Percentiles rank a stretch among this genome's conserved stretches.
phyloP scores from a whole-genome alignment of 1,140 invertebrate genomes.

The Parapsyche elsis region DNA sequence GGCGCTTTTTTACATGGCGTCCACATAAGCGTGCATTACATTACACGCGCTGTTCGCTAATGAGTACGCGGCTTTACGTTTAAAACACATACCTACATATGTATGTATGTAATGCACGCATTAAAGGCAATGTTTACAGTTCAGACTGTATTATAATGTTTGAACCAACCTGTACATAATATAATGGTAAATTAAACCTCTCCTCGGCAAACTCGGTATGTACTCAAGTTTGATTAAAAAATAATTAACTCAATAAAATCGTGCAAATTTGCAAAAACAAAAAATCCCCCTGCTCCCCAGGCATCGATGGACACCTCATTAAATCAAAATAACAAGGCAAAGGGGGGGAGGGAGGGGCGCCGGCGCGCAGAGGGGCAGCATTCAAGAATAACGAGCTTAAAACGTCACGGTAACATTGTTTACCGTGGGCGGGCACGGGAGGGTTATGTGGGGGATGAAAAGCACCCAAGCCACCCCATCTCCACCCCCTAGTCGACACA shows the following conservation, averaged over 20 bases:
- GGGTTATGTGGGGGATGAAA: not conserved
- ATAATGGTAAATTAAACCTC: no score
- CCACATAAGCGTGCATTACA: no score
- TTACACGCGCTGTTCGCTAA: no score
- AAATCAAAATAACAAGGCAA: slow-evolving; percentile 53
- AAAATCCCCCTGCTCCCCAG: not conserved
- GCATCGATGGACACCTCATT: slow-evolving; percentile 47
- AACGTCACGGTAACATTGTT: slow-evolving; percentile 56
- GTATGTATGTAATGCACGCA: no score
- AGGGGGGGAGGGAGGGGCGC: not conserved
- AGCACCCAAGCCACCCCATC: slow-evolving; percentile 9
- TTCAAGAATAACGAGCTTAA: slow-evolving; percentile 55
- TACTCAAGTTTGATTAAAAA: no score
- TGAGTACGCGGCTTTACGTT: no score
- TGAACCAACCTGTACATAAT: no score
- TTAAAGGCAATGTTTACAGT: no score
- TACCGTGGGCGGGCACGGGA: slow-evolving; percentile 42
- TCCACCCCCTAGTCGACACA: not conserved
- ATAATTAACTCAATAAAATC: not conserved
- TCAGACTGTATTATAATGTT: no score
- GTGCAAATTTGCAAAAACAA: not conserved
- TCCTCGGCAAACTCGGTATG: no score
- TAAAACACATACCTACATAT: no score
- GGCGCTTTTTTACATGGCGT: no score
- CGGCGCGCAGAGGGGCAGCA: slow-evolving; percentile 35